Conservation (phyloP, 2,797 vertebrate species). For the Pangasius sanitwongsei region DNA sequence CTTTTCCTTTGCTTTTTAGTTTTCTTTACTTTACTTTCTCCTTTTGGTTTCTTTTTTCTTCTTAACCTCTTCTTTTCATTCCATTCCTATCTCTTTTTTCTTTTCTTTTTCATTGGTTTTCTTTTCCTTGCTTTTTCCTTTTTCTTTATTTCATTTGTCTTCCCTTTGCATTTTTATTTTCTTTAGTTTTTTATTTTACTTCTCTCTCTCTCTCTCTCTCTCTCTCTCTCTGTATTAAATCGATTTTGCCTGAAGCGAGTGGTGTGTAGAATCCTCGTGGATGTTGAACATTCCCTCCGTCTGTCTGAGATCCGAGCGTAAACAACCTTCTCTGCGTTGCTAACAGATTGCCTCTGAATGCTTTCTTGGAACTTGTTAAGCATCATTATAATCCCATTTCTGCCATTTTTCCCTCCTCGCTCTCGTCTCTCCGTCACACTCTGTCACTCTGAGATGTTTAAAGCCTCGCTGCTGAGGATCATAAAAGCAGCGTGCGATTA, state of each 20-base stretch:
- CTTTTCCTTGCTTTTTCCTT: background rate
- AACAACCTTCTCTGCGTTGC: conserved; percentile 14
- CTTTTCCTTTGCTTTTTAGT: background rate
- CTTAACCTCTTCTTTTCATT: background rate
- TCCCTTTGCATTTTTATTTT: too few relatives aligned
- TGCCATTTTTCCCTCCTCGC: conserved; percentile 12
- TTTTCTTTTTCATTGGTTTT: background rate
- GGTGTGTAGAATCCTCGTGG: background rate
- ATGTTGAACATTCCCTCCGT: conserved; percentile 5
- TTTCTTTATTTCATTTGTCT: background rate
- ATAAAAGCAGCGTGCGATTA: conserved; percentile 20
- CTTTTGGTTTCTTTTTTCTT: background rate
- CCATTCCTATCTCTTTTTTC: background rate
- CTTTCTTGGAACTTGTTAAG: conserved; percentile 28
- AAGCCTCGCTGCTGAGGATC: conserved; percentile 18
- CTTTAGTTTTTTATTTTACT: too few relatives aligned
- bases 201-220: too few relatives aligned
- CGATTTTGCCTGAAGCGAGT: background rate
- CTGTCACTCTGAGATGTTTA: conserved; percentile 27
- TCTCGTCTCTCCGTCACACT: conserved; percentile 32
- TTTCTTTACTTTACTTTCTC: background rate
- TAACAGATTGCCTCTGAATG: conserved; percentile 29
- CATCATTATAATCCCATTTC: conserved; percentile 43
- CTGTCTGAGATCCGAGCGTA: conserved; percentile 19
- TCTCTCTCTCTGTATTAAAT: too few relatives aligned